A percentile compares a stretch with the other conserved stretches of the same genome.
These are phyloP conservation scores for Arrhamphus sclerolepis DNA, from an alignment of 2,797 vertebrate genomes.

Conservation along the genomic window DNA sequence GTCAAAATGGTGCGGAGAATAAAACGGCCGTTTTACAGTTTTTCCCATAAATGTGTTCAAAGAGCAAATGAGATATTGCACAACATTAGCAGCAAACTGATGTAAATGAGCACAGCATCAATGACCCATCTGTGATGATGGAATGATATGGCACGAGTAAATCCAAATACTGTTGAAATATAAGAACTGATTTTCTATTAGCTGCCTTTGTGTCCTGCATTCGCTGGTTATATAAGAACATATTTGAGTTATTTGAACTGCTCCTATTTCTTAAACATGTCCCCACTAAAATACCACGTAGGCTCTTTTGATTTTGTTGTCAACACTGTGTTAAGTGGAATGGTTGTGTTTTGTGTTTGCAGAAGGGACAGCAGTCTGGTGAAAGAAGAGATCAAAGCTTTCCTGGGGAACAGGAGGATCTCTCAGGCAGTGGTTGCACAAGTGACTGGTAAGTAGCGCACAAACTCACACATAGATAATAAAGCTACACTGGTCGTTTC, in stretches of 20 bases:
- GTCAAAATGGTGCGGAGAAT: constrained; percentile 30
- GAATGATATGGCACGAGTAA: not conserved
- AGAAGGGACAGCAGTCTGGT: constrained; percentile 98
- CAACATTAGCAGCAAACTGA: not conserved
- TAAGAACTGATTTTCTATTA: no score
- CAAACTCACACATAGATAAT: not conserved
- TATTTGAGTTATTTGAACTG: no score
- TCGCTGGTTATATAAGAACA: no score
- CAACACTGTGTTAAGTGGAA: not conserved
- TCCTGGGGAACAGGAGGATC: constrained; percentile 96
- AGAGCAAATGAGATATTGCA: constrained; percentile 9
- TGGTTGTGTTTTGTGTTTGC: constrained; percentile 39
- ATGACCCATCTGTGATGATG: not conserved
- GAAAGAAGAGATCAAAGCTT: constrained; percentile 99
- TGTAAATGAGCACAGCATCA: no score
- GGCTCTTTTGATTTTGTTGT: not conserved
- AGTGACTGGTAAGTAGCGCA: constrained; percentile 89
- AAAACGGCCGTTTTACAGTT: constrained; percentile 1
- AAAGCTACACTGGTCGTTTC: not conserved
- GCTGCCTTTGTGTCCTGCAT: no score
- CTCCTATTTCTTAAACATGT: no score
- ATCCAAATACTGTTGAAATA: no score
- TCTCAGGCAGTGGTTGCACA: constrained; percentile 99
- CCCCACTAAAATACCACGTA: not conserved
- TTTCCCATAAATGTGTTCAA: not conserved